phyloP scores from a whole-genome alignment of 2,797 vertebrate species.

The Spea hammondii region DNA sequence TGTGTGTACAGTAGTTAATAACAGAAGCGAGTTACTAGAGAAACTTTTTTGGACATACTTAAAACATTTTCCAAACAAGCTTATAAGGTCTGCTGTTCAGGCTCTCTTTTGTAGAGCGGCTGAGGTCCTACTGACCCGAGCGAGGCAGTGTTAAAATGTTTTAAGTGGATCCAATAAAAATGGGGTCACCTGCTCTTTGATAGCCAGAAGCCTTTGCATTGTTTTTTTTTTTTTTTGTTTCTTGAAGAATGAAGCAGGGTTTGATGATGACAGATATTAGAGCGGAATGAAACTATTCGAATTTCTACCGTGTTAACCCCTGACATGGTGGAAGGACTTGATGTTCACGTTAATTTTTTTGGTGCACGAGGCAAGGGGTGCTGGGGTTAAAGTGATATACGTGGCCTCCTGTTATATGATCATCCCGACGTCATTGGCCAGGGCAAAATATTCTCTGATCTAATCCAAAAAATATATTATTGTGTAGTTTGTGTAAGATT shows the following conservation, averaged over 20 bases:
- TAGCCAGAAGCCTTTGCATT: conserved; percentile 14
- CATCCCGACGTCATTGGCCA: too few relatives aligned
- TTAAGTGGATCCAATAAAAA: conserved; percentile 46
- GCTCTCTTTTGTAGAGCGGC: conserved; percentile 11
- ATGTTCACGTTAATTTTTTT: conserved; percentile 14
- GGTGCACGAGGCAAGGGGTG: background rate
- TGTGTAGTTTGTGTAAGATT: too few relatives aligned
- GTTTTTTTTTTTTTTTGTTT: conserved; percentile 23
- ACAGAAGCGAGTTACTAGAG: conserved; percentile 17
- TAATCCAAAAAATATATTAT: too few relatives aligned
- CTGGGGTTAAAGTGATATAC: too few relatives aligned
- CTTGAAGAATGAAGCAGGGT: conserved; percentile 30
- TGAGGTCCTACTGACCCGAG: conserved; percentile 40
- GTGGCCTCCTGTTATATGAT: too few relatives aligned
- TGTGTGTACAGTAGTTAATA: conserved; percentile 32
- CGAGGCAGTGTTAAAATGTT: conserved; percentile 36
- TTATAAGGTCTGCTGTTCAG: conserved; percentile 3
- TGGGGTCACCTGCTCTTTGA: conserved; percentile 40
- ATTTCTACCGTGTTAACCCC: conserved; percentile 13
- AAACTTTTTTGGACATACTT: conserved; percentile 47
- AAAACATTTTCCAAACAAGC: conserved; percentile 35
- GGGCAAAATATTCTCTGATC: too few relatives aligned
- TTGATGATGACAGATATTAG: conserved; percentile 38
- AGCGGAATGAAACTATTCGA: conserved; percentile 26
- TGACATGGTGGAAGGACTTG: conserved; percentile 1